Evolutionary conservation across 2,113 vertebrate species (phyloP), one percentile per base, ranked within the genome.

Genomic region (Mohoua ochrocephala): DNA sequence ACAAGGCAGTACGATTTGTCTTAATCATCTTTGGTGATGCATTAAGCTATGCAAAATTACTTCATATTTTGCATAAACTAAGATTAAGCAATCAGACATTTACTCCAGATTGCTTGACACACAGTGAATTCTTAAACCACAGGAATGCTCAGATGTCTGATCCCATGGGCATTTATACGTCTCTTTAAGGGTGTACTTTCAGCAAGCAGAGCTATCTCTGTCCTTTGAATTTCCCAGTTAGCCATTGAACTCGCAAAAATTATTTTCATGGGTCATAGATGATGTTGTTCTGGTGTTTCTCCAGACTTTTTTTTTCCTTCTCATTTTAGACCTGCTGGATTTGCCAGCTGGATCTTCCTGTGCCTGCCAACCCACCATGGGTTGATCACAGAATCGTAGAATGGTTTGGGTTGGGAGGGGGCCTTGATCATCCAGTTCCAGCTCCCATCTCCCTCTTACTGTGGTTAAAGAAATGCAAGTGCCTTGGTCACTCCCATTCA

Each of bases 51-150:
- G 59, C 33, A 85, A 95, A 96, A 94, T 95, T 90, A 80, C 57
- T 85, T 87, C 41, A 69, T 76, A 96, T 92, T 95, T 95, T 95
- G 71, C 91, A 94, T 96, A 93, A 94, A 93, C 91, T 93, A 89
- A 94, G 85, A 94, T 93, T 73, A 96, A 96, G 82, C 63, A 93
- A 79, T 94, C 78, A 94, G 81, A 68, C 44, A 69, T 77, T 92
- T 88, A 65, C 57, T 79, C 28, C 59, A 88, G 57, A 75, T 93
- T 77, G 53, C 82, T 76, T 90, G 88, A 76, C 50, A 83, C n/a
- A 17, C 20, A 74, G 37, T 50, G 68, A 90, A 83, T 88, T 80
- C 71, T 83, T 88, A 93, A 92, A 76, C 41, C 54, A 69, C 37
- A 76, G 57, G 59, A 61, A 57, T 61, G 12, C 8, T 95, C 4